Conservation (phyloP, 2,113 vertebrate genomes). For the Microtus montanus region DNA sequence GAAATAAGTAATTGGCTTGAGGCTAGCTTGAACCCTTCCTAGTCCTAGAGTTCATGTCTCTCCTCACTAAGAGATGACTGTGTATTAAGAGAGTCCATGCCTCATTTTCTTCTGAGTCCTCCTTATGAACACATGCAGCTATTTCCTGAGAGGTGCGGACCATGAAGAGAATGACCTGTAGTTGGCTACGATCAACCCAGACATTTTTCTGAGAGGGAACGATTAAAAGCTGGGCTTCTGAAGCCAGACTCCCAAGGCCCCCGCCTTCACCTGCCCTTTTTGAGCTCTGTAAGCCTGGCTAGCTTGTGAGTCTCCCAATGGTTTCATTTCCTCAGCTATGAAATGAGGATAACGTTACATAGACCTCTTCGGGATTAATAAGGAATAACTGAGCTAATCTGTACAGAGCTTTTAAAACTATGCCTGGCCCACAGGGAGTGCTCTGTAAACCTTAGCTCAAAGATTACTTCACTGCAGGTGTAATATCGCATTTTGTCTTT, state of each 20-base stretch:
- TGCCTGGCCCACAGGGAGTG: background rate
- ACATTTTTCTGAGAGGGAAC: background rate
- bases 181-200: background rate
- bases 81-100: background rate
- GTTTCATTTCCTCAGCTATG: constrained; percentile 37
- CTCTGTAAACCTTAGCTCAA: constrained; percentile 26
- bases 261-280: background rate
- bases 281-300: background rate
- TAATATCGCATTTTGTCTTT: background rate
- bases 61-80: background rate
- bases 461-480: constrained; percentile 28
- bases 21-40: background rate
- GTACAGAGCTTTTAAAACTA: constrained; percentile 47
- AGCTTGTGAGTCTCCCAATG: background rate
- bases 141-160: background rate
- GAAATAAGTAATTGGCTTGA: background rate
- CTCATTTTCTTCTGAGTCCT: background rate
- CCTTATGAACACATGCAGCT: background rate
- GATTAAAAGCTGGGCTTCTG: background rate
- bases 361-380: constrained; percentile 45
- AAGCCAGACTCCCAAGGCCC: constrained; percentile 1
- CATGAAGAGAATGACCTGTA: background rate
- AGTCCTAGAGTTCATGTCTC: background rate
- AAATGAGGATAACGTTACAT: constrained; percentile 33
- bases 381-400: constrained; percentile 61